A percentile compares a stretch with the other conserved stretches of the same genome.
phyloP scores from a whole-genome alignment of 2,888 invertebrate genomes.

The Cephus rjabovi region DNA sequence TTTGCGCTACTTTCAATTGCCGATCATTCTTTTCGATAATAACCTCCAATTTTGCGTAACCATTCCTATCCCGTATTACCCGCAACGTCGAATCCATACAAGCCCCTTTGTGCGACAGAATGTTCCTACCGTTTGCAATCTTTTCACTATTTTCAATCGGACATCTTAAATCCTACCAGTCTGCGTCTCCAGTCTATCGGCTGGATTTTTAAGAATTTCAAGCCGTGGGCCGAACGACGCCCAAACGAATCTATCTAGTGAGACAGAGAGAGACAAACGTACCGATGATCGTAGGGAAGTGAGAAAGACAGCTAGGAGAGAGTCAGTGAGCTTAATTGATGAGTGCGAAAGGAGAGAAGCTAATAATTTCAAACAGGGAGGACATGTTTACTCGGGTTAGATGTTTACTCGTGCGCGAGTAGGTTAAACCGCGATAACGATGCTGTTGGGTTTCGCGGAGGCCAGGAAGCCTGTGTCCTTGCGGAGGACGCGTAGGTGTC shows the following conservation, averaged over 20 bases:
- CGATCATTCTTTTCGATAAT: background rate
- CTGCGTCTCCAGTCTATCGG: background rate
- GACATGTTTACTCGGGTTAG: background rate
- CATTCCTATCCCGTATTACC: background rate
- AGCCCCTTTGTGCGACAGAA: background rate
- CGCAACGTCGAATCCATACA: background rate
- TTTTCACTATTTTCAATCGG: background rate
- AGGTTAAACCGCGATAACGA: constrained; percentile 29
- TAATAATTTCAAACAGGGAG: background rate
- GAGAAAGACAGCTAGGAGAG: background rate
- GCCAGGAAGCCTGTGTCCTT: constrained; percentile 47
- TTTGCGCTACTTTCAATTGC: constrained; percentile 3
- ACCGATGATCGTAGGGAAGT: background rate
- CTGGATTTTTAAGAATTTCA: background rate
- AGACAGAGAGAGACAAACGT: background rate
- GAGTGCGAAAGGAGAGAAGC: background rate
- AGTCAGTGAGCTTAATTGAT: background rate
- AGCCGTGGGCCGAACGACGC: background rate
- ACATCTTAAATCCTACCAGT: background rate
- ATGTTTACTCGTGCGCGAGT: constrained; percentile 3
- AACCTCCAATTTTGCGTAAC: background rate
- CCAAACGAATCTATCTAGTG: background rate
- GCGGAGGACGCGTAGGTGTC: constrained; percentile 56
- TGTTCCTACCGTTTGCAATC: background rate
- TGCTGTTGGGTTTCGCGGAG: constrained; percentile 20